These are phyloP conservation scores for Cydia pomonella DNA, from an alignment of 1,140 invertebrate species.

Conservation along the genomic window DNA sequence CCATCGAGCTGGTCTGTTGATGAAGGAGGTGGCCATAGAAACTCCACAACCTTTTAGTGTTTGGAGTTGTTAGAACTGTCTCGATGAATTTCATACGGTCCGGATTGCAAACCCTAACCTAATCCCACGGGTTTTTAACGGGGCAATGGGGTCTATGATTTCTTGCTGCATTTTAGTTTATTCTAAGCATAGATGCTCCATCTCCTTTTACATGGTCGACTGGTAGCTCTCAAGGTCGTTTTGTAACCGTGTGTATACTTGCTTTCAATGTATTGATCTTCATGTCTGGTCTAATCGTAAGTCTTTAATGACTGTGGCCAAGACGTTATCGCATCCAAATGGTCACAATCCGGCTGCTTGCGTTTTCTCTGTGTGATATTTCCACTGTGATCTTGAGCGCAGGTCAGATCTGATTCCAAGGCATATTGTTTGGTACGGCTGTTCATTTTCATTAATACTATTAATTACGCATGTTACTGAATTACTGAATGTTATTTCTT, in stretches of 20 bases:
- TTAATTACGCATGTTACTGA: background rate
- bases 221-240: background rate
- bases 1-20: too few species aligned
- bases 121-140: too few species aligned
- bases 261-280: background rate
- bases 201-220: background rate
- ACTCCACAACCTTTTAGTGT: too few species aligned
- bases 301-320: background rate
- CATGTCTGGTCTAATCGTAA: background rate
- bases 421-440: background rate
- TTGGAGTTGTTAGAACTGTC: too few species aligned
- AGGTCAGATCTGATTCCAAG: background rate
- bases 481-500: too few species aligned
- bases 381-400: background rate
- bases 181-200: background rate
- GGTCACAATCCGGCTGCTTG: constrained; percentile 9
- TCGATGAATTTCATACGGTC: too few species aligned
- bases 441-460: too few species aligned
- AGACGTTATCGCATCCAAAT: background rate
- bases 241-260: background rate
- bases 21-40: too few species aligned
- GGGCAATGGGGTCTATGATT: too few species aligned
- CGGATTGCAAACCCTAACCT: too few species aligned
- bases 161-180: background rate
- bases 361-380: constrained; percentile 9